Conservation (phyloP, 1,140 invertebrate genomes). For the Venustaconcha ellipsiformis region DNA sequence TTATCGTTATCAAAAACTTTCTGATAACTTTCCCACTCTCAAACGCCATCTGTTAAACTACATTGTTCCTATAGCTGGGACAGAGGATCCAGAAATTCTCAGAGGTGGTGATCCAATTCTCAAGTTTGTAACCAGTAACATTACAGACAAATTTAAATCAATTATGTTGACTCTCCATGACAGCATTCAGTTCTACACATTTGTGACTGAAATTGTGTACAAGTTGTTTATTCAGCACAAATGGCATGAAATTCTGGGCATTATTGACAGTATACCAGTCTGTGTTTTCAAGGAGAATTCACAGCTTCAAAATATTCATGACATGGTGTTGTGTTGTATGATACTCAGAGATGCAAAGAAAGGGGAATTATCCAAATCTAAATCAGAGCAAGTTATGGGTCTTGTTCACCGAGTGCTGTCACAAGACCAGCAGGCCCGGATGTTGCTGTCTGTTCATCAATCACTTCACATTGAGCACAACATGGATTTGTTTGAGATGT, state of each 20-base stretch:
- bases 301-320: conserved; percentile 49
- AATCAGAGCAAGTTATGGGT: conserved; percentile 20
- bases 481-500: conserved; percentile 56
- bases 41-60: conserved; percentile 57
- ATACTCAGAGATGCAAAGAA: conserved; percentile 26
- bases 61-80: conserved; percentile 58
- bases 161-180: conserved; percentile 59
- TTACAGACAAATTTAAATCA: conserved; percentile 54
- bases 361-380: conserved; percentile 4
- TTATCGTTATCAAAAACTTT: conserved; percentile 62
- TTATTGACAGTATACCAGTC: conserved; percentile 55
- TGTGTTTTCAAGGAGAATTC: conserved; percentile 35
- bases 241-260: conserved; percentile 49
- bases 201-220: conserved; percentile 50
- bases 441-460: conserved; percentile 49
- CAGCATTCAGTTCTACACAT: conserved; percentile 46
- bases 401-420: conserved; percentile 42
- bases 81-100: conserved; percentile 55
- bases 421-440: conserved; percentile 43
- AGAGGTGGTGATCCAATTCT: conserved; percentile 56
- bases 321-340: conserved; percentile 55
- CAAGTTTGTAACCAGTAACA: conserved; percentile 61
- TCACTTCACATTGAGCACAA: conserved; percentile 51
- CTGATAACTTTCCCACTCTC: conserved; percentile 56
- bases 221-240: conserved; percentile 45